Percentiles rank a stretch among this genome's conserved stretches.
phyloP scores from a whole-genome alignment of 2,113 vertebrate species.

The Boulengeromyrus knoepffleri region DNA sequence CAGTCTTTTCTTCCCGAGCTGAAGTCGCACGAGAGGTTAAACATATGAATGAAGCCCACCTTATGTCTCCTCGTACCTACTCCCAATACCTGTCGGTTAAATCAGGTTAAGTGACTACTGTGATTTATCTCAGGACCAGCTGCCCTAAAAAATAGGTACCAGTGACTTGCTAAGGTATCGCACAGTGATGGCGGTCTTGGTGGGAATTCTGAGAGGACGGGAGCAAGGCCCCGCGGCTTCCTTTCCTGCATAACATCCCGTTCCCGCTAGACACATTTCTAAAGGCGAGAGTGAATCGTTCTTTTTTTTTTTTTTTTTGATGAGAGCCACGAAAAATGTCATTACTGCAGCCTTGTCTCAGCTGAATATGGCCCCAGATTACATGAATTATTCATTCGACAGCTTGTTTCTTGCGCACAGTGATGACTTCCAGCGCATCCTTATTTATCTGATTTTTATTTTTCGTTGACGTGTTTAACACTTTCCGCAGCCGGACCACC shows the following conservation, averaged over 20 bases:
- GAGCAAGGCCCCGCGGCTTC: not conserved
- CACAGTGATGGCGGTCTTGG: not conserved
- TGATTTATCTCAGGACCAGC: not conserved
- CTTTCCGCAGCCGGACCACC: not conserved
- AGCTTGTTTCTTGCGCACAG: not conserved
- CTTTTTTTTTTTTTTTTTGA: not conserved
- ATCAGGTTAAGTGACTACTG: not conserved
- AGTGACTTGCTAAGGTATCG: not conserved
- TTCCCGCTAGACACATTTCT: not conserved
- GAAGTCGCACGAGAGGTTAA: not conserved
- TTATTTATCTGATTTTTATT: conserved; percentile 3
- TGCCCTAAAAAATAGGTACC: not conserved
- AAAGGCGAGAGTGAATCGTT: not conserved
- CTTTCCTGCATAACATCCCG: not conserved
- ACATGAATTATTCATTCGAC: conserved; percentile 1
- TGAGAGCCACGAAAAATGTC: not conserved
- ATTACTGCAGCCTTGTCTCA: not conserved
- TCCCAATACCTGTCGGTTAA: not conserved
- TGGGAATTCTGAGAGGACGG: not conserved
- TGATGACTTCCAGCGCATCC: not conserved
- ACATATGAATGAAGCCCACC: not conserved
- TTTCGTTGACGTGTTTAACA: not conserved
- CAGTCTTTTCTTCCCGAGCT: not conserved
- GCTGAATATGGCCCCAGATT: not conserved
- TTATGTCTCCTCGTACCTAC: not conserved